Percentiles rank a stretch among this genome's conserved stretches.
phyloP scores from a whole-genome alignment of 1,140 invertebrate species.

The Diachasma alloeum region DNA sequence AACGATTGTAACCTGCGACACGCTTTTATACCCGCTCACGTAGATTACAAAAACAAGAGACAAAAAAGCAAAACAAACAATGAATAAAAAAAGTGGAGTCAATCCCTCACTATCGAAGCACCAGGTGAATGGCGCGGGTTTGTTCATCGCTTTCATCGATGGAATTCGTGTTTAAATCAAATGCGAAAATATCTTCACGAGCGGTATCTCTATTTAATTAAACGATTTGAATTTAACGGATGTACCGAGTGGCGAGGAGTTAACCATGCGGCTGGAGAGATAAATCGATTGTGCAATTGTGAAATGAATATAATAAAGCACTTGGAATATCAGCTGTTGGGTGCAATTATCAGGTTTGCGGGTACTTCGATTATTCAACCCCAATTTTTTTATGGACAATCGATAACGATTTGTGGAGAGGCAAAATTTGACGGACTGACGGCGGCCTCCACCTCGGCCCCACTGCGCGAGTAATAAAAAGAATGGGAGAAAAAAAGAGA shows the following conservation, averaged over 20 bases:
- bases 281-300: background rate
- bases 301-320: conserved; percentile 2
- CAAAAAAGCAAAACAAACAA: background rate
- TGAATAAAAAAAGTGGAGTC: background rate
- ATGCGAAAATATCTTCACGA: background rate
- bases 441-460: background rate
- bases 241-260: background rate
- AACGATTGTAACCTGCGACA: background rate
- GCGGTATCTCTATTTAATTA: background rate
- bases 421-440: conserved; percentile 8
- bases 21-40: background rate
- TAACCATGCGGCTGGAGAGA: background rate
- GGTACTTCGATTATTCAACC: background rate
- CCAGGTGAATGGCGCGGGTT: background rate
- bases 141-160: background rate
- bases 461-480: background rate
- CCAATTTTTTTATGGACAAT: conserved; percentile 12
- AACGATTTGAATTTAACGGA: background rate
- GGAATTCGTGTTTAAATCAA: background rate
- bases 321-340: background rate
- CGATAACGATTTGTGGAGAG: background rate
- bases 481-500: background rate
- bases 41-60: background rate
- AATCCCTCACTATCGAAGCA: background rate
- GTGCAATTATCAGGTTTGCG: background rate